phyloP scores from a whole-genome alignment of 2,797 vertebrate genomes.

The Urosaurus nigricauda region DNA sequence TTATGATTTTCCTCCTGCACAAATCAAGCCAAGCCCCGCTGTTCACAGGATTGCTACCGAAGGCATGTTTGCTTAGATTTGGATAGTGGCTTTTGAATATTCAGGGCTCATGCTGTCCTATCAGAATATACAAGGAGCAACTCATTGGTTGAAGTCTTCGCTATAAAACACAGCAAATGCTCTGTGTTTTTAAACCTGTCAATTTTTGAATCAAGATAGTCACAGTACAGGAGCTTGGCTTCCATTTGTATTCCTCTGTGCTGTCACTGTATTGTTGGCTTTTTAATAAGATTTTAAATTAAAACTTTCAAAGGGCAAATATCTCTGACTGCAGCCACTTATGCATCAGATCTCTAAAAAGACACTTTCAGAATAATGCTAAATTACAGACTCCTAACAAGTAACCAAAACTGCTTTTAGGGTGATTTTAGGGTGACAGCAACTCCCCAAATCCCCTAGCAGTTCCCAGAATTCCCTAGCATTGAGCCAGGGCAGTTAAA shows the following conservation, averaged over 20 bases:
- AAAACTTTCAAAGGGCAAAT: conserved; percentile 56
- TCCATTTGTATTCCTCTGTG: conserved; percentile 48
- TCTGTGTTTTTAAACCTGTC: conserved; percentile 52
- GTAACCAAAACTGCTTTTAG: conserved; percentile 5
- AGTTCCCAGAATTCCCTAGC: too few species aligned
- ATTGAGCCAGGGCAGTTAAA: too few species aligned
- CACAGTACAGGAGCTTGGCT: conserved; percentile 41
- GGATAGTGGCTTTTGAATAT: neutral
- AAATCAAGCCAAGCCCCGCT: neutral
- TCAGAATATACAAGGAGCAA: conserved; percentile 47
- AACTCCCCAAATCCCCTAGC: too few species aligned
- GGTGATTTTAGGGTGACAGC: too few species aligned
- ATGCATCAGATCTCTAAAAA: conserved; percentile 54
- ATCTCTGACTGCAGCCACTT: conserved; percentile 55
- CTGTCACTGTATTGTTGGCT: conserved; percentile 53
- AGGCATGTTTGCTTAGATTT: neutral
- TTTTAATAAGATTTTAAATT: conserved; percentile 39
- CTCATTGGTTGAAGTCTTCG: conserved; percentile 53
- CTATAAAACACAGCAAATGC: conserved; percentile 48
- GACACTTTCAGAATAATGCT: conserved; percentile 54
- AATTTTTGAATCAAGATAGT: conserved; percentile 46
- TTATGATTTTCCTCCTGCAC: neutral
- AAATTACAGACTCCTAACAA: conserved; percentile 44
- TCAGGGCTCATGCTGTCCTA: neutral
- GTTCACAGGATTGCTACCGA: neutral